A percentile compares a stretch with the other conserved stretches of the same genome.
Evolutionary conservation across 35 echinoderm and acorn worm species (phyloP).

Genomic region (Stichopus chloronotus): DNA sequence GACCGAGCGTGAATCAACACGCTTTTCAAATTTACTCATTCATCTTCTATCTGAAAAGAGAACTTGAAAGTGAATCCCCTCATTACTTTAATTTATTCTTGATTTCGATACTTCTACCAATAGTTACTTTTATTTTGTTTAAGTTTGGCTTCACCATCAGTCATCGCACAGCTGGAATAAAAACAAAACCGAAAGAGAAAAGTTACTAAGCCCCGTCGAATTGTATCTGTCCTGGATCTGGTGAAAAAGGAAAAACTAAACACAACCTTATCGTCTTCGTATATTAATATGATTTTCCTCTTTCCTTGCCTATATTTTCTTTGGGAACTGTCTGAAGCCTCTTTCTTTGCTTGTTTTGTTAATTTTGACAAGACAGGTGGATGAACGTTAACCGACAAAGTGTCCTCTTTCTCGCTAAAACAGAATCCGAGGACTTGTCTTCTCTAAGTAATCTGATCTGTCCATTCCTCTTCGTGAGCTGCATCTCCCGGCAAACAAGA

Average conservation of each 20-base stretch:
- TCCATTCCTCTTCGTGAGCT: conserved; percentile 14
- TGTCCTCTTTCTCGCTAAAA: conserved; percentile 36
- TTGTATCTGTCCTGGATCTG: neutral
- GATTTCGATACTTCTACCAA: too few relatives aligned
- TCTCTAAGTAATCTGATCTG: conserved; percentile 23
- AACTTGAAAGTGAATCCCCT: too few relatives aligned
- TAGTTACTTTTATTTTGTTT: too few relatives aligned
- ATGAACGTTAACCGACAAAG: conserved; percentile 26
- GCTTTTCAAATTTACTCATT: too few relatives aligned
- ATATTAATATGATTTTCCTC: neutral
- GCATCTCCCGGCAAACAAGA: conserved; percentile 35
- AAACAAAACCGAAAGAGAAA: too few relatives aligned
- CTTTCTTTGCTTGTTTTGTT: conserved; percentile 32
- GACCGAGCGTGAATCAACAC: too few relatives aligned
- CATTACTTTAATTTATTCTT: too few relatives aligned
- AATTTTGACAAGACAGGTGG: conserved; percentile 51
- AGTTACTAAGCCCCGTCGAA: neutral
- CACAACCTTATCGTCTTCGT: neutral
- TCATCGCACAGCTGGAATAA: too few relatives aligned
- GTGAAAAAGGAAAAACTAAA: neutral
- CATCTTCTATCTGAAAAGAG: too few relatives aligned
- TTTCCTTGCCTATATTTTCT: neutral
- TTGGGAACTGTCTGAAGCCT: neutral
- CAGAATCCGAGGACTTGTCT: conserved; percentile 1
- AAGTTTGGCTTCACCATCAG: too few relatives aligned